These are phyloP conservation scores for Oncopodura yosiiana DNA, from an alignment of 1,140 invertebrate species.

Conservation along the genomic window DNA sequence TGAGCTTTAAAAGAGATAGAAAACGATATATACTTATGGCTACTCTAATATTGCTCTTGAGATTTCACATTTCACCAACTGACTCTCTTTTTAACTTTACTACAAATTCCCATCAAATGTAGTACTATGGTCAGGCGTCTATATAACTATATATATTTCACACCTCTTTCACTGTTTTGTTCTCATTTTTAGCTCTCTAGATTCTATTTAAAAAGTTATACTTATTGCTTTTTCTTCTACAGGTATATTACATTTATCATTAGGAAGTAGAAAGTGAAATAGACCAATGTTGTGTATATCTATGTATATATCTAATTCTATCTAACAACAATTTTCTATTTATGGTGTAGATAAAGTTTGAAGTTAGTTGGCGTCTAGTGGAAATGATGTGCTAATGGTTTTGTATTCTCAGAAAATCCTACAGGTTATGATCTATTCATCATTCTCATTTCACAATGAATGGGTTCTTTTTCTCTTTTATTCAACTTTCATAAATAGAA, in stretches of 20 bases:
- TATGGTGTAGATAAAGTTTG: background rate
- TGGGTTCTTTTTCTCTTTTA: too few species aligned
- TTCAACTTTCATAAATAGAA: too few species aligned
- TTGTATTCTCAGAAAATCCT: constrained; percentile 14
- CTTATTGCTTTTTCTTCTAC: too few species aligned
- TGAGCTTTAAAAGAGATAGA: background rate
- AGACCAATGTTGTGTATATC: too few species aligned
- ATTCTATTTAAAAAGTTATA: too few species aligned
- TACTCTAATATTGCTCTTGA: constrained; percentile 11
- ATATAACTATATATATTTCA: background rate
- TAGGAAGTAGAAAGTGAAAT: too few species aligned
- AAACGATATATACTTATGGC: background rate
- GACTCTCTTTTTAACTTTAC: background rate
- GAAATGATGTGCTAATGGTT: constrained; percentile 18
- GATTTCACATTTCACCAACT: constrained; percentile 11
- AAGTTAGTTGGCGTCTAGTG: background rate
- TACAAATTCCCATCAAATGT: constrained; percentile 7
- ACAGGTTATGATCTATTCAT: too few species aligned
- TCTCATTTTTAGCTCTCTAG: background rate
- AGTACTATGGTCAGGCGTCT: too few species aligned
- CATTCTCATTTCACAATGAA: too few species aligned
- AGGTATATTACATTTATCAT: too few species aligned
- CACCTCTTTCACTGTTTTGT: background rate
- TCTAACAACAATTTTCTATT: background rate
- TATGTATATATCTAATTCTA: too few species aligned